These are phyloP conservation scores for Sericinus montela DNA, from an alignment of 2,888 invertebrate species.

Conservation along the genomic window DNA sequence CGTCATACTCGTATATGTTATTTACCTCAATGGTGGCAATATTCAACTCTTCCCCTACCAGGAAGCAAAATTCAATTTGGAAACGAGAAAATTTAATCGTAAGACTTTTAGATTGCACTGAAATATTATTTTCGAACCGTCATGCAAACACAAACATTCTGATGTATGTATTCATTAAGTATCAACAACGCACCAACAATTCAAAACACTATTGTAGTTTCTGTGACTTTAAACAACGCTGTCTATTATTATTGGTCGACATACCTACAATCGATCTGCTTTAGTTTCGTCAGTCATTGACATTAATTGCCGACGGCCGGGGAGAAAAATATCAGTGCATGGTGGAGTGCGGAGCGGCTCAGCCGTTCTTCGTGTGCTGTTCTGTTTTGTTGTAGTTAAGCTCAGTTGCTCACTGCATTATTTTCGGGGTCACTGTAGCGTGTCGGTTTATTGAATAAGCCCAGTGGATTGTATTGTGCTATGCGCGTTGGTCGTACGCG, in stretches of 20 bases:
- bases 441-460: conserved; percentile 40
- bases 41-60: no score
- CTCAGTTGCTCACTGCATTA: conserved; percentile 42
- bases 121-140: not conserved
- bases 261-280: conserved; percentile 51
- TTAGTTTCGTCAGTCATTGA: conserved; percentile 66
- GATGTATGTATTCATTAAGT: conserved; percentile 9
- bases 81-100: no score
- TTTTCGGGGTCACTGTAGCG: conserved; percentile 44
- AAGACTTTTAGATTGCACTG: no score
- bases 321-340: conserved; percentile 62
- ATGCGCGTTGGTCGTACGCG: conserved; percentile 54
- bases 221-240: conserved; percentile 12
- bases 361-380: conserved; percentile 33
- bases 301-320: conserved; percentile 60
- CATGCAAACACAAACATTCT: not conserved
- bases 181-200: conserved; percentile 13
- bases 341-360: conserved; percentile 42
- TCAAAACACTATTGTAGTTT: conserved; percentile 17
- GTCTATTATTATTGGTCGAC: conserved; percentile 44
- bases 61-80: no score
- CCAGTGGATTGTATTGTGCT: conserved; percentile 45
- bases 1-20: no score
- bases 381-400: conserved; percentile 27
- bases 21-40: no score